A percentile compares a stretch with the other conserved stretches of the same genome.
Evolutionary conservation across 2,888 invertebrate genomes (phyloP).

Genomic region (Odontomyia ornata): DNA sequence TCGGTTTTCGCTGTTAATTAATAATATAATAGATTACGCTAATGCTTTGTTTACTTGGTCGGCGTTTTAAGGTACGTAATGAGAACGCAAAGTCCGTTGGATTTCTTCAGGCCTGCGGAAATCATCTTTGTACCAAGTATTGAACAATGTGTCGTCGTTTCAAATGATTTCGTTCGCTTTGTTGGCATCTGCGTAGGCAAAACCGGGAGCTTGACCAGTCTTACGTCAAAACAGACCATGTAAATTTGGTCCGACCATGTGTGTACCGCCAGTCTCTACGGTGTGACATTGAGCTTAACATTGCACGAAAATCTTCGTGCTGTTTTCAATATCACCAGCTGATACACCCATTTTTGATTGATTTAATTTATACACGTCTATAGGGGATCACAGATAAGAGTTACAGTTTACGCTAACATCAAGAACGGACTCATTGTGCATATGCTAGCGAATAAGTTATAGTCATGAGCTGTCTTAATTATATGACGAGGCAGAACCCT

Average conservation of each 20-base stretch:
- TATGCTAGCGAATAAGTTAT: no score
- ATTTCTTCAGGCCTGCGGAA: conserved; percentile 97
- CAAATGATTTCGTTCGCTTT: conserved; percentile 97
- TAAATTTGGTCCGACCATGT: conserved; percentile 97
- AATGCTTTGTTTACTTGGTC: conserved; percentile 72
- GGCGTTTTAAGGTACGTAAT: conserved; percentile 90
- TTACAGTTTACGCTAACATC: no score
- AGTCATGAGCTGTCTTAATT: no score
- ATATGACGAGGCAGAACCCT: no score
- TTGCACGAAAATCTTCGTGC: conserved; percentile 96
- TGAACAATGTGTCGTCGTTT: conserved; percentile 92
- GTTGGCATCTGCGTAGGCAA: conserved; percentile 93
- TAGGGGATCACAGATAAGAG: conserved; percentile 17
- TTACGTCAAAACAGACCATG: conserved; percentile 91
- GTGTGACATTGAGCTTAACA: conserved; percentile 98
- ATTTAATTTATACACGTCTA: conserved; percentile 41
- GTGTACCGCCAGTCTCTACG: conserved; percentile 93
- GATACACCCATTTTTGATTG: conserved; percentile 76
- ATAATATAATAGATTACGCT: conserved; percentile 2
- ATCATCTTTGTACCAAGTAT: conserved; percentile 99
- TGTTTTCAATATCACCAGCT: conserved; percentile 93
- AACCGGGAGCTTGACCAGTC: conserved; percentile 94
- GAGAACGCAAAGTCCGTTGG: conserved; percentile 90
- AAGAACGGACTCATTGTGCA: no score
- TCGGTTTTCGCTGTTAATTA: not conserved